These are phyloP conservation scores for Syrphus vitripennis DNA, from an alignment of 2,888 invertebrate species.

Conservation along the genomic window DNA sequence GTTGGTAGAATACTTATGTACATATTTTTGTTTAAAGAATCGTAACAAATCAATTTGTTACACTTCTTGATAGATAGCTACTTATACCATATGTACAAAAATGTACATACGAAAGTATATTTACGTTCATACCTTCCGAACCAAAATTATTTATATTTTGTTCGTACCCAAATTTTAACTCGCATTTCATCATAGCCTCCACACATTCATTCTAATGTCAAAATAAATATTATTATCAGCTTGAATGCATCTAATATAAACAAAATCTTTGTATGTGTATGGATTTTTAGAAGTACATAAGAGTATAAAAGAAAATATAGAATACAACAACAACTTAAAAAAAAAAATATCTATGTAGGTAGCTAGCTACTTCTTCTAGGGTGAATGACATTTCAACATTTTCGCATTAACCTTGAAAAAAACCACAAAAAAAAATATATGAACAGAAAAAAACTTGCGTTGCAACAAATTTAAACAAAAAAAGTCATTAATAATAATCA, in stretches of 20 bases:
- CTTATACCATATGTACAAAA: background rate
- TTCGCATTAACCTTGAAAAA: slow-evolving; percentile 68
- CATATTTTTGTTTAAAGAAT: background rate
- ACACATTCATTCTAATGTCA: background rate
- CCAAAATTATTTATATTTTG: background rate
- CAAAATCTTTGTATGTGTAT: background rate
- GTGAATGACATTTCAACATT: slow-evolving; percentile 68
- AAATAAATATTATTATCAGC: slow-evolving; percentile 46
- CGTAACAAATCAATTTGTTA: slow-evolving; percentile 21
- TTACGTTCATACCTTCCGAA: background rate
- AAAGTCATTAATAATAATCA: slow-evolving; percentile 41
- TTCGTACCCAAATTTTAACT: background rate
- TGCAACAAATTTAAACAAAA: slow-evolving; percentile 57
- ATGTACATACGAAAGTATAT: background rate
- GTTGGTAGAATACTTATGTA: background rate
- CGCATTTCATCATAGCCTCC: background rate
- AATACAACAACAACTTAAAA: slow-evolving; percentile 6
- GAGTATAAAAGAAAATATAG: slow-evolving; percentile 31
- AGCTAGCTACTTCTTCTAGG: slow-evolving; percentile 42
- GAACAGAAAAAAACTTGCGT: slow-evolving; percentile 47
- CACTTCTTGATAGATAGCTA: background rate
- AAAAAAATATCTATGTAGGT: slow-evolving; percentile 26
- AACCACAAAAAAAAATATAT: slow-evolving; percentile 38
- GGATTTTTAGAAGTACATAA: slow-evolving; percentile 25
- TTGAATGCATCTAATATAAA: slow-evolving; percentile 54